Evolutionary conservation across 2,888 invertebrate genomes (phyloP), one percentile per base, ranked within the genome.

Genomic region (Nebria brevicollis): DNA sequence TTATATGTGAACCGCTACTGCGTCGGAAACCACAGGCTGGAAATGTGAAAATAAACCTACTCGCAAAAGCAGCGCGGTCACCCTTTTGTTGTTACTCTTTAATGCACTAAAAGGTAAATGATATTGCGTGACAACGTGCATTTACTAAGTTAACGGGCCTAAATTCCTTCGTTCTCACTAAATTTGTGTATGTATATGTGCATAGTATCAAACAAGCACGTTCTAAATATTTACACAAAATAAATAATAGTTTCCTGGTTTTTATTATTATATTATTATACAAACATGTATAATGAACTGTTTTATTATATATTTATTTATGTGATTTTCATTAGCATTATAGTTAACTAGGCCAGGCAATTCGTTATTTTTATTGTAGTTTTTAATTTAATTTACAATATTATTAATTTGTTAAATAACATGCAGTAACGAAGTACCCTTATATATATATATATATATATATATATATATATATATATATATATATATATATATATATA

Each of bases 101-200:
- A 25, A 34, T 11, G 8, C 26, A 11, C 25, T 25, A 34, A 70
- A 70, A 70, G 70, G 70, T 70, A 70, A 70, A 70, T 70, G 70
- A 70, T 70, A 70, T 70, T 34, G 70, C 70, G 70, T 70, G 70
- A 70, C 70, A 25, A 70, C 34, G 20, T 70, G 70, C 70, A 26
- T 34, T 25, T 4, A 25, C 26, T 8, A 34, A 34, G 26, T 70
- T 70, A 70, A 34, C 70, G 70, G 70, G 25, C 34, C 34, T 26
- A 25, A 34, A 70, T 70, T 70, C 34, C 34, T 15, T 13, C 70
- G 54, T 54, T 54, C 13, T 54, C 54, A 13, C 54, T 54, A 6
- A 54, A 8, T 54, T 7, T 54, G 4, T 54, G 54, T 54, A 54
- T 54, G 54, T 54, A 54, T 54, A 54, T 54, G 7, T 54, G 54